Evolutionary conservation across 2,888 invertebrate genomes (phyloP).

Genomic region (Schizotus pectinicornis): DNA sequence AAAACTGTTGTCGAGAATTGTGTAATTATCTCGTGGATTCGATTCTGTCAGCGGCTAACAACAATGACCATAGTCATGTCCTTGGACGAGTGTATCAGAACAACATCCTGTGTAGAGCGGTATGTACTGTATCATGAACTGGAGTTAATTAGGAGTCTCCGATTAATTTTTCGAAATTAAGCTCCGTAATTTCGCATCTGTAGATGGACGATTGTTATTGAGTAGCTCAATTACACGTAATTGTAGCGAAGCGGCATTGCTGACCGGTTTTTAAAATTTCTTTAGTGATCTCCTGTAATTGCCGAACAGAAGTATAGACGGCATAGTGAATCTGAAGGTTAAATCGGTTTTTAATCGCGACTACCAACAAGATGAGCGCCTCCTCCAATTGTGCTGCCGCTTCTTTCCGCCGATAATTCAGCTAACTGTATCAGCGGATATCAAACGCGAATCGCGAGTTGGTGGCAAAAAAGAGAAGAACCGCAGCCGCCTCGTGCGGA

Average conservation of each 20-base stretch:
- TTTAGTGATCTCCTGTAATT: too few relatives aligned
- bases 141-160: constrained; percentile 23
- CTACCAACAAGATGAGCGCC: too few relatives aligned
- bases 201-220: constrained; percentile 33
- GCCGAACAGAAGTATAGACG: too few relatives aligned
- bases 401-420: too few relatives aligned
- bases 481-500: constrained; percentile 16
- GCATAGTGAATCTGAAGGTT: too few relatives aligned
- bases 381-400: too few relatives aligned
- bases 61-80: constrained; percentile 26
- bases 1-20: too few relatives aligned
- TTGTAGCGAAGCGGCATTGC: constrained; percentile 16
- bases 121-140: constrained; percentile 7
- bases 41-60: constrained; percentile 6
- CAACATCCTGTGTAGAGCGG: constrained; percentile 19
- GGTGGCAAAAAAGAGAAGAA: constrained; percentile 4
- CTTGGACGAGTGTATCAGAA: constrained; percentile 22
- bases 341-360: too few relatives aligned
- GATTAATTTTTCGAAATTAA: constrained; percentile 29
- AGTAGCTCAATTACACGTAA: constrained; percentile 32
- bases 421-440: constrained; percentile 5
- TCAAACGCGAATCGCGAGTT: constrained; percentile 13
- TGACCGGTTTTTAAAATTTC: too few relatives aligned
- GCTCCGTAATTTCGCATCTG: constrained; percentile 32
- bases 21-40: too few relatives aligned